A percentile compares a stretch with the other conserved stretches of the same genome.
These are phyloP conservation scores for Hemitrygon akajei DNA, from an alignment of 2,797 vertebrate species.

Conservation along the genomic window DNA sequence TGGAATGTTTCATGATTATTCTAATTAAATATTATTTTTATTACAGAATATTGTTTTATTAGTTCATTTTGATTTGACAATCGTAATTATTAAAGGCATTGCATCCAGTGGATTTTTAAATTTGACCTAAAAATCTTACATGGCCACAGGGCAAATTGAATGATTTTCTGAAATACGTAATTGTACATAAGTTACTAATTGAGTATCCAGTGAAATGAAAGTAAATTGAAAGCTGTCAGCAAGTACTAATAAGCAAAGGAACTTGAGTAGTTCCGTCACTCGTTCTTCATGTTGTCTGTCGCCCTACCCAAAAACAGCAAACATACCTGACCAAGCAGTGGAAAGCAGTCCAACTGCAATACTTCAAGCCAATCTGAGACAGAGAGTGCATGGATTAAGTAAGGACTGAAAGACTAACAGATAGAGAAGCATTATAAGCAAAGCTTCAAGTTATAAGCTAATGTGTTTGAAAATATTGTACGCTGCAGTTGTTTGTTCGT, in stretches of 20 bases:
- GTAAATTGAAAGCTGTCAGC: not conserved
- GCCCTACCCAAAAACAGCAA: not conserved
- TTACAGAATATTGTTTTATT: too few relatives aligned
- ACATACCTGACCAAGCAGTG: not conserved
- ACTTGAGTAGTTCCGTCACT: not conserved
- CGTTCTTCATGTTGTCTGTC: too few relatives aligned
- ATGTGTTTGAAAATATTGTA: not conserved
- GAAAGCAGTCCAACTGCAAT: not conserved
- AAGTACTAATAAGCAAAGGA: not conserved
- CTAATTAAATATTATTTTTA: not conserved
- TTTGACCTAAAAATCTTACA: not conserved
- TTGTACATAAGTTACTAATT: not conserved
- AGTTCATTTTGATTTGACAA: not conserved
- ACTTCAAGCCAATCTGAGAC: too few relatives aligned
- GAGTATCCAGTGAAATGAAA: not conserved
- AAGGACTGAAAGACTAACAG: not conserved
- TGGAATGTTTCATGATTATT: not conserved
- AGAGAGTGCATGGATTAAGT: not conserved
- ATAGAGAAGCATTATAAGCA: not conserved
- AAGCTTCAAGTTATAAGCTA: not conserved
- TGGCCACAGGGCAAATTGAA: not conserved
- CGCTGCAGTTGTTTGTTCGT: not conserved
- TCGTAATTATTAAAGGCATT: not conserved
- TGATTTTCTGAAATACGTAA: not conserved
- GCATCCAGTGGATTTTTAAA: not conserved